Evolutionary conservation across 2,888 invertebrate genomes (phyloP).

Genomic region (Aphidoletes aphidimyza): DNA sequence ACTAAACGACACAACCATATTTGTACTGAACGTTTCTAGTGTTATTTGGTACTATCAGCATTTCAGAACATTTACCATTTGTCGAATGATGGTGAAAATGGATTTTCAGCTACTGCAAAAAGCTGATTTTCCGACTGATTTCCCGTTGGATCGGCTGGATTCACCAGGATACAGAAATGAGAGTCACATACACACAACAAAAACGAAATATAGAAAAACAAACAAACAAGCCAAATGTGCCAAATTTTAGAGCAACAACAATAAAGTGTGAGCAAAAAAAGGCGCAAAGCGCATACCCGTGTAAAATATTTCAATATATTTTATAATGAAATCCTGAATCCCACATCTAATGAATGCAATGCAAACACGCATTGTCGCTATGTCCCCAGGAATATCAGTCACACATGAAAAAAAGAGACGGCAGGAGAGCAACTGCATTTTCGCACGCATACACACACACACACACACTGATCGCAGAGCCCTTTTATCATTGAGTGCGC

Average conservation of each 20-base stretch:
- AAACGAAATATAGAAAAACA: not conserved
- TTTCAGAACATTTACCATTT: not conserved
- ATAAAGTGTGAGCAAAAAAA: not conserved
- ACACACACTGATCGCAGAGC: not conserved
- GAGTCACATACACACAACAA: not conserved
- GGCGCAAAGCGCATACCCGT: not conserved
- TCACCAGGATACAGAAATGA: too few relatives aligned
- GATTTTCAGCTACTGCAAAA: not conserved
- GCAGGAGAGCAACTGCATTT: not conserved
- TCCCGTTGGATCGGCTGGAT: too few relatives aligned
- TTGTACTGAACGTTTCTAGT: not conserved
- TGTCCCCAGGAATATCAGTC: not conserved
- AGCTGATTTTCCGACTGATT: not conserved
- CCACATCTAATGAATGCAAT: conserved; percentile 8
- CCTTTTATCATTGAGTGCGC: not conserved
- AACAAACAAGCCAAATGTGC: conserved; percentile 38
- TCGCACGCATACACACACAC: not conserved
- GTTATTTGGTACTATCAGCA: conserved; percentile 7
- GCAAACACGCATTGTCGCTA: not conserved
- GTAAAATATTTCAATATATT: conserved; percentile 38
- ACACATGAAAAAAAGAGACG: too few relatives aligned
- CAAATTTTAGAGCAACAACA: conserved; percentile 1
- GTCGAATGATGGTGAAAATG: not conserved
- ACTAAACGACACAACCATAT: too few relatives aligned
- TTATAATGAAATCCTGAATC: conserved; percentile 44